Base-by-base conservation (phyloP, 2,113 vertebrate species). In the Otocyon megalotis region DNA sequence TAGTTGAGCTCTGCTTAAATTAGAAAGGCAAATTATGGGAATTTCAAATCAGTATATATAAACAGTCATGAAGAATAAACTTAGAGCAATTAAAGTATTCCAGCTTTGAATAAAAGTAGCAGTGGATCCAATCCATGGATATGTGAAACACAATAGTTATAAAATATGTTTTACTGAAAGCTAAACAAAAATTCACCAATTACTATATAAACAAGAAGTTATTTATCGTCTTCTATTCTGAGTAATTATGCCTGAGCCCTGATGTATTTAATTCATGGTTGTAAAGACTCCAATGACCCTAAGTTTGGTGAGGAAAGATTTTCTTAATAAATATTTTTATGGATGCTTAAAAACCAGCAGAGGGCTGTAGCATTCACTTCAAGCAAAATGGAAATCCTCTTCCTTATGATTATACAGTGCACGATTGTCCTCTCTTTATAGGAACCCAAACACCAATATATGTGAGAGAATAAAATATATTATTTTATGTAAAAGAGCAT, bases 401-500 rank as follows among this genome's bases (percentile, higher is more conserved):
- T 65, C 22, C 3, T 76, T 32, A 53, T 56, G 19, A 71, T 81
- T 85, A 24, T 35, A 48, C 7, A 54, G 12, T 13, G 3, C 3
- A 77, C 16, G 16, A 7, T 14, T 90, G 69, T 24, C 26, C 32
- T 54, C 15, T 69, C 67, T 62, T 35, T 76, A 82, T 16, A 30
- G 16, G 26, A 72, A 15, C 14, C 3, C 54, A 50, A 72, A 71
- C 1, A n/a, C 3, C 11, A 88, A 84, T 35, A 3, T 13, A 65
- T 16, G 32, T 69, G 54, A 54, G 4, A 77, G 8, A 72, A 88
- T 32, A 56, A 60, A 63, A 2, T 69, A 5, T 65, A 37, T 54
- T 60, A 58, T 58, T 81, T 89, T n/a, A 43, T n/a, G 4, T 88
- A 67, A 97, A 94, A 74, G 88, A 48, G 22, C 4, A 83, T 71